A percentile compares a stretch with the other conserved stretches of the same genome.
phyloP scores from a whole-genome alignment of 2,113 vertebrate genomes.

The Eudyptes chrysolophus region DNA sequence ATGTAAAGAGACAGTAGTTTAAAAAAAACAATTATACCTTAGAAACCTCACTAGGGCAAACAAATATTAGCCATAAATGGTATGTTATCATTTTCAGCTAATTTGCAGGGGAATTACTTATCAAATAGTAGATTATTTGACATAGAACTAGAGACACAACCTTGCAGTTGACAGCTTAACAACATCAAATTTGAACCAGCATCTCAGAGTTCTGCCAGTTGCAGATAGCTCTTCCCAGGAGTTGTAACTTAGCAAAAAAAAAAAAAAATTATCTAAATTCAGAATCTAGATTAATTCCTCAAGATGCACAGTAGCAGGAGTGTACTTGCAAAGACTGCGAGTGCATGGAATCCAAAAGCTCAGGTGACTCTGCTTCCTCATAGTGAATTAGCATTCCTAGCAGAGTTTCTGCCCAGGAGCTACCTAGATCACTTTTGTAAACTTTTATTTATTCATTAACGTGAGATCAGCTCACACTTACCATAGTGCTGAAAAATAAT shows the following conservation, averaged over 20 bases:
- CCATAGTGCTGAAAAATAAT: not conserved
- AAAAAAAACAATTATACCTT: not conserved
- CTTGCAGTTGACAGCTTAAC: not conserved
- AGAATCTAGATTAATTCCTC: not conserved
- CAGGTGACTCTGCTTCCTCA: not conserved
- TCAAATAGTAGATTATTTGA: not conserved
- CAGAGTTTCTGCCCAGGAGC: not conserved
- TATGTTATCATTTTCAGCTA: not conserved
- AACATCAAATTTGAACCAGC: not conserved
- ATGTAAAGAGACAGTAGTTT: not conserved
- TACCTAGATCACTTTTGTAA: not conserved
- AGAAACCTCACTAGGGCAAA: not conserved
- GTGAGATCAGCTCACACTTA: not conserved
- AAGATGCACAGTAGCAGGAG: not conserved
- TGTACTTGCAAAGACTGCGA: not conserved
- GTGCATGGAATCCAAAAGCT: not conserved
- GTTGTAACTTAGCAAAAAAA: not conserved
- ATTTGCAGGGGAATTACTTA: not conserved
- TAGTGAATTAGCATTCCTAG: not conserved
- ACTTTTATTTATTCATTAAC: not conserved
- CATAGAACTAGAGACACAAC: not conserved
- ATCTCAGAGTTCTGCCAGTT: not conserved
- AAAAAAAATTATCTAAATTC: not conserved
- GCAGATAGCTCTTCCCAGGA: not conserved
- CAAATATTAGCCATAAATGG: not conserved